Percentiles rank a stretch among this genome's conserved stretches.
phyloP scores from a whole-genome alignment of 2,888 invertebrate genomes.

The Rhaphigaster nebulosa region DNA sequence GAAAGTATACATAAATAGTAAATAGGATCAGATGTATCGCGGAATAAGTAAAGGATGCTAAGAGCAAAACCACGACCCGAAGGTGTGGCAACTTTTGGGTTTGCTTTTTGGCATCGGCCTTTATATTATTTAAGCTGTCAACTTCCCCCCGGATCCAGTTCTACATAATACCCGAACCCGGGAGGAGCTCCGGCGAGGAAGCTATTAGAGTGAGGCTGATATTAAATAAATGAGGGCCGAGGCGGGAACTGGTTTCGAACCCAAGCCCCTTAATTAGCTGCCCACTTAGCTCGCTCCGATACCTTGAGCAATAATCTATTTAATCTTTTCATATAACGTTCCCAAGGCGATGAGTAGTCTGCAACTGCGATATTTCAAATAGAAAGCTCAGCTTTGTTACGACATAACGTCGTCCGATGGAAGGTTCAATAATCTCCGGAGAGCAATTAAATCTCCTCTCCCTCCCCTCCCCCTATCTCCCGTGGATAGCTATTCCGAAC shows the following conservation, averaged over 20 bases:
- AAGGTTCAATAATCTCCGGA: neutral
- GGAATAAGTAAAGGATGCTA: neutral
- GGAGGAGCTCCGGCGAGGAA: neutral
- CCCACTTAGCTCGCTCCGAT: constrained; percentile 18
- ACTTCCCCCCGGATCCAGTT: neutral
- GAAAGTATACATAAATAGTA: neutral
- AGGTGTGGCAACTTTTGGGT: neutral
- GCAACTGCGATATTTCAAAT: neutral
- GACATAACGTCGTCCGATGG: neutral
- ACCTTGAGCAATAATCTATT: neutral
- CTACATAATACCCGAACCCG: neutral
- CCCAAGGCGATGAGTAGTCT: neutral
- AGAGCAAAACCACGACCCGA: neutral
- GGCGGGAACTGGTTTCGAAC: constrained; percentile 20
- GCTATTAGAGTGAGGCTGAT: constrained; percentile 21
- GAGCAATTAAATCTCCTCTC: neutral
- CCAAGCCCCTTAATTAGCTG: constrained; percentile 37
- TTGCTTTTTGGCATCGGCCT: neutral
- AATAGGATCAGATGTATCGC: neutral
- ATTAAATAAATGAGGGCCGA: constrained; percentile 37
- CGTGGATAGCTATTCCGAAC: neutral
- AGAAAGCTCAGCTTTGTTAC: neutral
- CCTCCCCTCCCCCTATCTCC: too few species aligned
- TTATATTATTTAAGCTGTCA: constrained; percentile 25
- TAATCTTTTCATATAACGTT: constrained; percentile 2